phyloP scores from a whole-genome alignment of 2,888 invertebrate species.

The Drepanosiphum platanoidis region DNA sequence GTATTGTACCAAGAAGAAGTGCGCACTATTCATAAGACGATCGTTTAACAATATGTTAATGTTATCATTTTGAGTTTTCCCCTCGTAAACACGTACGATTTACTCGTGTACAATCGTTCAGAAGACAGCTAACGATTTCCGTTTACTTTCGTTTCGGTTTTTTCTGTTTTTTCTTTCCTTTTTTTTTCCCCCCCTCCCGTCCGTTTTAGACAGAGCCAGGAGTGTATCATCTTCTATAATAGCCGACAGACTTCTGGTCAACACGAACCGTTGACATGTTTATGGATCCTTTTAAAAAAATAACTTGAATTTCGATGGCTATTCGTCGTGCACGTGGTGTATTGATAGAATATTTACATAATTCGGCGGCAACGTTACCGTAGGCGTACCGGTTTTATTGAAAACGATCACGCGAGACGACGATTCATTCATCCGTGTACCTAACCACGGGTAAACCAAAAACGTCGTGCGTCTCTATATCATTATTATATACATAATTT shows the following conservation, averaged over 20 bases:
- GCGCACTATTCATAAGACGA: too few relatives aligned
- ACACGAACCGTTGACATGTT: constrained; percentile 54
- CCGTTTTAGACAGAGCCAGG: neutral
- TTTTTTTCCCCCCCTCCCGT: neutral
- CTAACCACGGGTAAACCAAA: neutral
- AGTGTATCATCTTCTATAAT: constrained; percentile 7
- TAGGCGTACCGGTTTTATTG: constrained; percentile 55
- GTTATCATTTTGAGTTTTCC: constrained; percentile 18
- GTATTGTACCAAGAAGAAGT: too few relatives aligned
- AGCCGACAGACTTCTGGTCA: constrained; percentile 57
- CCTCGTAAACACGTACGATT: constrained; percentile 19
- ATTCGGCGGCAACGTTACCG: constrained; percentile 57
- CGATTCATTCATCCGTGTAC: constrained; percentile 52
- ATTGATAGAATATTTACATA: constrained; percentile 57
- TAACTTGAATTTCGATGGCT: constrained; percentile 43
- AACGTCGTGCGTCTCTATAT: neutral
- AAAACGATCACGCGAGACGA: constrained; percentile 41
- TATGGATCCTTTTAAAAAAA: constrained; percentile 57
- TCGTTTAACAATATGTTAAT: constrained; percentile 6
- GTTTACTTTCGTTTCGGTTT: constrained; percentile 14
- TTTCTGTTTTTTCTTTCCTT: constrained; percentile 3
- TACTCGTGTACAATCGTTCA: constrained; percentile 16
- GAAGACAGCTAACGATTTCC: constrained; percentile 15
- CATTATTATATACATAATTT: neutral
- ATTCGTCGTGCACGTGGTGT: constrained; percentile 21